Evolutionary conservation across 2,113 vertebrate genomes (phyloP).

Genomic region (Tamias sibiricus): DNA sequence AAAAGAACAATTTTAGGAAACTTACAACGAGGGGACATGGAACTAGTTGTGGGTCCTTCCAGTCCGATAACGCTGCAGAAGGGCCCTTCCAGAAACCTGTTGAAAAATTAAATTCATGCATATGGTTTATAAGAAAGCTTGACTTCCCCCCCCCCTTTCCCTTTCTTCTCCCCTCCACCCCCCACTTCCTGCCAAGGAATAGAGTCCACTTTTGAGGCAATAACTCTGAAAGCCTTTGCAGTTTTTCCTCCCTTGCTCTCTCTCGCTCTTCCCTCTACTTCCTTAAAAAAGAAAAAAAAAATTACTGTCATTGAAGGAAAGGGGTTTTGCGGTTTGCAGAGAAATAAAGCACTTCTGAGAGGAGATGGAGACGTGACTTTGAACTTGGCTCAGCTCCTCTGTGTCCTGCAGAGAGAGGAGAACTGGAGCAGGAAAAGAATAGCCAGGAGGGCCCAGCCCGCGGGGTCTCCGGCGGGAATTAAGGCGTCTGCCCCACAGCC

Average conservation of each 20-base stretch:
- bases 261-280: conserved; percentile 65
- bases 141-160: neutral
- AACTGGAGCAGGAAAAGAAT: conserved; percentile 91
- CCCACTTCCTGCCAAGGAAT: conserved; percentile 57
- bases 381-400: conserved; percentile 98
- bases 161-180: too few relatives aligned
- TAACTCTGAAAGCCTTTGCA: conserved; percentile 82
- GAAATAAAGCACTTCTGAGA: conserved; percentile 95
- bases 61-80: neutral
- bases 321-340: conserved; percentile 87
- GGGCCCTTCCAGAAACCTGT: conserved; percentile 86
- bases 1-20: conserved; percentile 55
- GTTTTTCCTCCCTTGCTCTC: neutral
- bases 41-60: neutral
- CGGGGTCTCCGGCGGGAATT: conserved; percentile 83
- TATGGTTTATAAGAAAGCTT: neutral
- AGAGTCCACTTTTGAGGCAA: conserved; percentile 79
- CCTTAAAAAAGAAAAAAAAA: neutral
- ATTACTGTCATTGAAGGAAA: conserved; percentile 82
- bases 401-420: conserved; percentile 94
- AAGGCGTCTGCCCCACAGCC: conserved; percentile 45
- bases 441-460: conserved; percentile 86
- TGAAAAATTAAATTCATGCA: conserved; percentile 85
- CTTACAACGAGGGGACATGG: conserved; percentile 64
- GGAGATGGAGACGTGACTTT: conserved; percentile 96